phyloP scores from a whole-genome alignment of 1,140 invertebrate species.

The Musca domestica region DNA sequence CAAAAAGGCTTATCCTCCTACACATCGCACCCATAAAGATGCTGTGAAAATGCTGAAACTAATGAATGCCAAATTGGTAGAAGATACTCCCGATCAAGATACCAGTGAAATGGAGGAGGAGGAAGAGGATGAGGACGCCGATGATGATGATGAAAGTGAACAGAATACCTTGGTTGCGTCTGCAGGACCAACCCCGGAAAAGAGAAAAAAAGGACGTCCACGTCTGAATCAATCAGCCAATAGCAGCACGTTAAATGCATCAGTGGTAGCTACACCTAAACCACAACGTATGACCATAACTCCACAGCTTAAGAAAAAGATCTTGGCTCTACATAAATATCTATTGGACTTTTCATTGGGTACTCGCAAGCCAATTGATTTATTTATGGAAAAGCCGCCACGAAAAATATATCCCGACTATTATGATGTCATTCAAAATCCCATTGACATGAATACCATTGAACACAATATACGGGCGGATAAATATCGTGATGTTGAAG shows the following conservation, averaged over 20 bases:
- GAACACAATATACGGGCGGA: constrained; percentile 83
- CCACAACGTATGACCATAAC: constrained; percentile 47
- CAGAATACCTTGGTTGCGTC: constrained; percentile 31
- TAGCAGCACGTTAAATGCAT: constrained; percentile 58
- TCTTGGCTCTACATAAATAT: constrained; percentile 72
- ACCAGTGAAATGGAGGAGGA: constrained; percentile 45
- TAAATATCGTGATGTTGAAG: constrained; percentile 62
- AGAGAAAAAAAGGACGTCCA: constrained; percentile 50
- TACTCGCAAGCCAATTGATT: constrained; percentile 80
- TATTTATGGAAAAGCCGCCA: constrained; percentile 96
- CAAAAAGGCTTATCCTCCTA: constrained; percentile 85
- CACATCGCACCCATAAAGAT: constrained; percentile 80
- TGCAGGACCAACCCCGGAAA: constrained; percentile 35
- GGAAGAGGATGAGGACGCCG: constrained; percentile 27
- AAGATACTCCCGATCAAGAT: constrained; percentile 46
- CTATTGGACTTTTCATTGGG: constrained; percentile 75
- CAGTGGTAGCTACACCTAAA: constrained; percentile 42
- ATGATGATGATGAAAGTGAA: constrained; percentile 31
- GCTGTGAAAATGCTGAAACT: constrained; percentile 57
- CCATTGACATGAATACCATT: constrained; percentile 94
- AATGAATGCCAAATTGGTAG: constrained; percentile 50
- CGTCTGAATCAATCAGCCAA: constrained; percentile 56
- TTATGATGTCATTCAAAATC: constrained; percentile 89
- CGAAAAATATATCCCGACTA: constrained; percentile 95
- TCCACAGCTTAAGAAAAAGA: constrained; percentile 65